These are phyloP conservation scores for Cryptus armator DNA, from an alignment of 2,888 invertebrate species.

Conservation along the genomic window DNA sequence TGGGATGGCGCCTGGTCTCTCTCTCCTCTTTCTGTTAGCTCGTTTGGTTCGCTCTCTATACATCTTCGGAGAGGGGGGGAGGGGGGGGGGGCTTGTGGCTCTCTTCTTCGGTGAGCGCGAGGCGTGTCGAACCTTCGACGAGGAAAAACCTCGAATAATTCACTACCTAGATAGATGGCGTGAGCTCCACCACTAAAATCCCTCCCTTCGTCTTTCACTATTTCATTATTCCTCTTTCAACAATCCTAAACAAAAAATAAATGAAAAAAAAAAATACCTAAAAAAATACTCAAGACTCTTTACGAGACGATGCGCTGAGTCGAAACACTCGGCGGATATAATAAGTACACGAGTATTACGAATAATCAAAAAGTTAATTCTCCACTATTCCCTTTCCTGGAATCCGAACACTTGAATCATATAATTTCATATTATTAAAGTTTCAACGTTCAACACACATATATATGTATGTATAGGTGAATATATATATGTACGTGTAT, in stretches of 20 bases:
- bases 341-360: slow-evolving; percentile 32
- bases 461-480: neutral
- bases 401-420: slow-evolving; percentile 38
- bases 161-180: slow-evolving; percentile 4
- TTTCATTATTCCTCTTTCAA: slow-evolving; percentile 36
- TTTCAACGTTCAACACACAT: slow-evolving; percentile 54
- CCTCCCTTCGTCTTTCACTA: slow-evolving; percentile 33
- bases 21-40: slow-evolving; percentile 26
- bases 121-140: slow-evolving; percentile 54
- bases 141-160: slow-evolving; percentile 52
- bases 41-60: slow-evolving; percentile 43
- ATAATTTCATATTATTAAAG: slow-evolving; percentile 62
- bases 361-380: slow-evolving; percentile 55
- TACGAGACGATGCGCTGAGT: slow-evolving; percentile 37
- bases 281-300: slow-evolving; percentile 26
- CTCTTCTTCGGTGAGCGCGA: slow-evolving; percentile 22
- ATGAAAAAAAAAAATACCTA: neutral
- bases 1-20: slow-evolving; percentile 53
- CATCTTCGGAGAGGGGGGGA: neutral
- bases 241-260: neutral
- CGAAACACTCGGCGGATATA: slow-evolving; percentile 20
- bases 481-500: neutral
- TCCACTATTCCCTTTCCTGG: slow-evolving; percentile 52
- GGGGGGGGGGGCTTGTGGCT: neutral
- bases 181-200: slow-evolving; percentile 33